Conservation (phyloP, 2,797 vertebrate genomes). For the Xenentodon cancila region DNA sequence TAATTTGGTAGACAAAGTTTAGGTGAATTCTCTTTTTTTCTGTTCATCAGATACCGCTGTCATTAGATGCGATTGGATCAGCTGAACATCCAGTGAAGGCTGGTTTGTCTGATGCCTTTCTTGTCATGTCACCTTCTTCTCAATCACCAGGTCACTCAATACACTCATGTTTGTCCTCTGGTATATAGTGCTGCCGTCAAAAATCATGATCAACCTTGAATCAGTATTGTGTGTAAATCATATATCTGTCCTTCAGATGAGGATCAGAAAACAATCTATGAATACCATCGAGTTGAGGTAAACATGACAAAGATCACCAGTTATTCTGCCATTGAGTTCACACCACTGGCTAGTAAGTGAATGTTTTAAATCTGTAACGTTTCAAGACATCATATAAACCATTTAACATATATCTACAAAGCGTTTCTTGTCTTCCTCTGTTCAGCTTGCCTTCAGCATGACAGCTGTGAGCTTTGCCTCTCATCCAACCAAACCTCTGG, state of each 20-base stretch:
- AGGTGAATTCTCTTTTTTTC: neutral
- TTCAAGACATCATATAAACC: neutral
- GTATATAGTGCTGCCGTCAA: no score
- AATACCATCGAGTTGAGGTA: conserved; percentile 92
- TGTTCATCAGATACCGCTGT: conserved; percentile 86
- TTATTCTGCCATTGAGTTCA: conserved; percentile 89
- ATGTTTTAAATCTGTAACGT: neutral
- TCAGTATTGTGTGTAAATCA: neutral
- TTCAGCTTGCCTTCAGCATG: conserved; percentile 90
- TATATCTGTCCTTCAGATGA: conserved; percentile 72
- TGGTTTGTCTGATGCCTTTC: conserved; percentile 94
- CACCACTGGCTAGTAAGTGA: conserved; percentile 89
- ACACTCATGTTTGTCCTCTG: neutral
- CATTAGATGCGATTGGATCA: conserved; percentile 84
- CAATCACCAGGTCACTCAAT: conserved; percentile 79
- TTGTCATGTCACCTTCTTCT: conserved; percentile 81
- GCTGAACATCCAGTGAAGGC: conserved; percentile 91
- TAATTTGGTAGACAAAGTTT: neutral
- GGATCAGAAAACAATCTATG: conserved; percentile 85
- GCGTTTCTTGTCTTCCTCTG: neutral
- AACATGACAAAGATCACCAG: conserved; percentile 85
- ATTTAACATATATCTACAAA: neutral
- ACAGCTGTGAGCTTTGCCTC: conserved; percentile 87
- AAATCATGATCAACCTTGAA: neutral
- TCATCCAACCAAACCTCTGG: conserved; percentile 86